A percentile compares a stretch with the other conserved stretches of the same genome.
These are phyloP conservation scores for Panagrolaimus sp. DNA, from an alignment of 1,140 invertebrate species.

Conservation along the genomic window DNA sequence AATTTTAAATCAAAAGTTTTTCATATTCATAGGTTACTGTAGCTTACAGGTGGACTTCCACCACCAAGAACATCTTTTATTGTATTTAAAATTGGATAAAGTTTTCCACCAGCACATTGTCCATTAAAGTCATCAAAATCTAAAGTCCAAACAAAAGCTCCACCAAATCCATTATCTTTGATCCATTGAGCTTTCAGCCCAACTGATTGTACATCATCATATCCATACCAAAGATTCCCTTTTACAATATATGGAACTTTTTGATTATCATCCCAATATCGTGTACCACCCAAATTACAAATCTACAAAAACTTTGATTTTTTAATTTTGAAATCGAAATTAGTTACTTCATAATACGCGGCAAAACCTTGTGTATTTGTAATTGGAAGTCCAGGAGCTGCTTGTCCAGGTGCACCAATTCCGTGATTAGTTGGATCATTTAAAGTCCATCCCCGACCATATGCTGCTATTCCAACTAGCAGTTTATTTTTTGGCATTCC, in stretches of 20 bases:
- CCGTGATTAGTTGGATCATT: constrained; percentile 71
- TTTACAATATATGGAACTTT: constrained; percentile 6
- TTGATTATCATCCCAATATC: constrained; percentile 15
- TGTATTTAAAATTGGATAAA: background rate
- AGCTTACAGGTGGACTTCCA: background rate
- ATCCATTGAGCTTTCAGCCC: constrained; percentile 18
- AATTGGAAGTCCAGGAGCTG: constrained; percentile 80
- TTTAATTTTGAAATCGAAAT: constrained; percentile 14
- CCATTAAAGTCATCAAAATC: constrained; percentile 61
- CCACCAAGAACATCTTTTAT: background rate
- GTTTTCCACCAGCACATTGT: background rate
- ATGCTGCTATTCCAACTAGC: constrained; percentile 88
- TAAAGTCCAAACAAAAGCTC: constrained; percentile 90
- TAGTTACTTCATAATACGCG: constrained; percentile 79
- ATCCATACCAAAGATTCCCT: constrained; percentile 76
- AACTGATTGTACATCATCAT: constrained; percentile 77
- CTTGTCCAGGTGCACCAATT: constrained; percentile 77
- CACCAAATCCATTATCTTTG: constrained; percentile 72
- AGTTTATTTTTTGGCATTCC: constrained; percentile 84
- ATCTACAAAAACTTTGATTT: constrained; percentile 10
- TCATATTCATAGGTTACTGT: no score
- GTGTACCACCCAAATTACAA: constrained; percentile 21
- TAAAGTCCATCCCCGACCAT: constrained; percentile 84
- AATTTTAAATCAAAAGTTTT: no score
- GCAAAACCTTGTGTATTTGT: constrained; percentile 84